Conservation (phyloP, 2,888 invertebrate genomes). For the Ennomos fuscantarius region DNA sequence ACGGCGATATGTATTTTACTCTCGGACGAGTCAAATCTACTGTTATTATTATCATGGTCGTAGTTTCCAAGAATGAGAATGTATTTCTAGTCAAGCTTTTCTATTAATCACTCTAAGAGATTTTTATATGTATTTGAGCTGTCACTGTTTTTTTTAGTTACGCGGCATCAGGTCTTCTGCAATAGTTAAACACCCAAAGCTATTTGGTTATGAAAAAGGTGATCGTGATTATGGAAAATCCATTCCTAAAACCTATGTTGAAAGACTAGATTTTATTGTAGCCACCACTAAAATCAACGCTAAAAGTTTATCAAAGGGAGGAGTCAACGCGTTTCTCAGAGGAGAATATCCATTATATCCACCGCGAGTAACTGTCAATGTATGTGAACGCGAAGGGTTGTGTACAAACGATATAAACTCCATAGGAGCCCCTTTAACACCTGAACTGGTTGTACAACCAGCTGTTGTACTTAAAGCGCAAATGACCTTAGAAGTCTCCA, state of each 20-base stretch:
- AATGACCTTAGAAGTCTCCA: conserved; percentile 69
- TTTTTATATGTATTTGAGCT: background rate
- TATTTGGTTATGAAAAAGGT: conserved; percentile 63
- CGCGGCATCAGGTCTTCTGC: conserved; percentile 51
- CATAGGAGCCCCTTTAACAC: conserved; percentile 48
- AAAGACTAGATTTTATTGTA: conserved; percentile 59
- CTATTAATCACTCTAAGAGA: too few relatives aligned
- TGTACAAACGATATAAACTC: conserved; percentile 75
- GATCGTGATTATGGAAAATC: conserved; percentile 53
- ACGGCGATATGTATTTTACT: too few relatives aligned
- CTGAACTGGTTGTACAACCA: conserved; percentile 55
- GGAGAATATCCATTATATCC: conserved; percentile 71
- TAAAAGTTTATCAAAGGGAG: conserved; percentile 53
- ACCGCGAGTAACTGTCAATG: conserved; percentile 42
- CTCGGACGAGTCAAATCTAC: too few relatives aligned
- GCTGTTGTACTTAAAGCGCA: conserved; percentile 63
- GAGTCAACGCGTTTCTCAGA: conserved; percentile 54
- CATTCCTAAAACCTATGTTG: conserved; percentile 33
- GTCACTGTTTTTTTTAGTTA: conserved; percentile 46
- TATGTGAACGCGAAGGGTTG: conserved; percentile 51
- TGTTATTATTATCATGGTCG: too few relatives aligned
- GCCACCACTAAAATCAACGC: conserved; percentile 68
- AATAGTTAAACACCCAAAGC: conserved; percentile 32
- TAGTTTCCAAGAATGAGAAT: too few relatives aligned
- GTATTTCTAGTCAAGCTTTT: too few relatives aligned